Base-by-base conservation (phyloP, 2,113 vertebrate genomes). In the Python bivittatus region DNA sequence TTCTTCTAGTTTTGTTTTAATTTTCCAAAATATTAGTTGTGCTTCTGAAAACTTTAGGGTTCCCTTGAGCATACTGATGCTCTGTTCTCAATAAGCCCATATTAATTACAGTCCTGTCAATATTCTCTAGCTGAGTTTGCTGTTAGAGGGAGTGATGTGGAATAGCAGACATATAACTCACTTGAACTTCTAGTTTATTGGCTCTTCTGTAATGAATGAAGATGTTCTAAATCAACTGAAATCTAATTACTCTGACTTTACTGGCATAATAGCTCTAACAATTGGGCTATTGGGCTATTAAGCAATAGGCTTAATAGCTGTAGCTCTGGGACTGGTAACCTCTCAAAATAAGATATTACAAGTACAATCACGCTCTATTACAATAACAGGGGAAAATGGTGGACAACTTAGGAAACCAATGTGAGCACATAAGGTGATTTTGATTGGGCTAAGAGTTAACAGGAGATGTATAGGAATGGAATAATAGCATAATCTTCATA, bases 181-280 rank as follows among this genome's bases (percentile, higher is more conserved):
- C 29, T n/a, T 68, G 61, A n/a, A 68, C 60, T 48, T 48, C 88
- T 42, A 89, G 27, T 89, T 89, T 89, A 89, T 89, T 89, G 88
- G 58, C 25, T 48, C 8, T 15, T 89, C 25, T 48, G 29, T 68
- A 68, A 68, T 68, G 61, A n/a, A 68, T n/a, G 61, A 68, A 68
- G 64, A 72, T 72, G 42, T 42, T 89, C 48, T 64, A 52, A 64
- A 64, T 25, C 15, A 64, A 89, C 44, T 89, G 15, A 89, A 89
- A 64, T 17, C 58, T 48, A 64, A 64, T 89, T 89, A 89, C 58
- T 64, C 58, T 42, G 27, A 52, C 48, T 23, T 53, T 48, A 68
- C 29, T 33, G 29, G 13, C 64, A 68, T 68, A 68, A 68, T 68
- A 68, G 61, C 64, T 68, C 64, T 33, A 68, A 68, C 64, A 68